These are phyloP conservation scores for Istiophorus platypterus DNA, from an alignment of 2,113 vertebrate species.

Conservation along the genomic window DNA sequence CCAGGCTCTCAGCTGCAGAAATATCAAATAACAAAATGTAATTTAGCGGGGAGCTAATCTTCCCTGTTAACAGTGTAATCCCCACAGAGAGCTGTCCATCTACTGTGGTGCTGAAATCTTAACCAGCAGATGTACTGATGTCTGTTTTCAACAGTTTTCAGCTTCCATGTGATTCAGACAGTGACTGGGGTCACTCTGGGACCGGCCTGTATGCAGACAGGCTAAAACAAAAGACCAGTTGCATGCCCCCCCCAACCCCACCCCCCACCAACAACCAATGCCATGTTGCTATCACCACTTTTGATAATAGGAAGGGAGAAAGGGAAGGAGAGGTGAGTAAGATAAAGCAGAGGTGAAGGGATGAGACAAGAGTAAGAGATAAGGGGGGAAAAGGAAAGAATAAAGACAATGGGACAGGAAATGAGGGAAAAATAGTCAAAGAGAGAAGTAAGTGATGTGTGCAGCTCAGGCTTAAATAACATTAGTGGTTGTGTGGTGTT, in stretches of 20 bases:
- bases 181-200: conserved; percentile 35
- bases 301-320: not conserved
- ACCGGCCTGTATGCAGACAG: conserved; percentile 36
- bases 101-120: conserved; percentile 49
- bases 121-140: not conserved
- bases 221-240: not conserved
- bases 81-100: conserved; percentile 22
- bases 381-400: conserved; percentile 19
- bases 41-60: no score
- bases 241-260: conserved; percentile 17
- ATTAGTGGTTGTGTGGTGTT: conserved; percentile 12
- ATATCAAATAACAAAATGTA: not conserved
- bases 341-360: conserved; percentile 23
- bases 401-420: not conserved
- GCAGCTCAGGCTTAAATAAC: conserved; percentile 48
- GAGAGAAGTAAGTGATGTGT: conserved; percentile 22
- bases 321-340: conserved; percentile 7
- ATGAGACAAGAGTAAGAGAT: conserved; percentile 4
- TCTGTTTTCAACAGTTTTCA: not conserved
- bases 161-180: conserved; percentile 25
- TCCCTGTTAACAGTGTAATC: not conserved
- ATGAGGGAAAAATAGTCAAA: not conserved
- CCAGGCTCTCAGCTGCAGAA: no score
- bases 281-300: conserved; percentile 38
- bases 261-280: conserved; percentile 7